Conservation (phyloP, 2,113 vertebrate genomes). For the Candoia aspera region DNA sequence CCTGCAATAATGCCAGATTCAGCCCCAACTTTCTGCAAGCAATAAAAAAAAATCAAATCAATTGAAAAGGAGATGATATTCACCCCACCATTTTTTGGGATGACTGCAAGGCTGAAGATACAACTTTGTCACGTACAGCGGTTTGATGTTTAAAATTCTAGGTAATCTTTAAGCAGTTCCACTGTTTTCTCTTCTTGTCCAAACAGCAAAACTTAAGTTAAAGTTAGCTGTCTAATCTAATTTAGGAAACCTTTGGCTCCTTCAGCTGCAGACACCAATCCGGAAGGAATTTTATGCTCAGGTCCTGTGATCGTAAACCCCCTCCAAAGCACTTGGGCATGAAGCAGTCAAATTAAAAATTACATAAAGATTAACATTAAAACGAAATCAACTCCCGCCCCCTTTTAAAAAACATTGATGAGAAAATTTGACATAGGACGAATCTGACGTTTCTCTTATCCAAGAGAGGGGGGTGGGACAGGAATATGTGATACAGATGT, state of each 20-base stretch:
- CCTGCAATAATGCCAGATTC: background rate
- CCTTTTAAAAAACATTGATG: background rate
- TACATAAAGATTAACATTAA: background rate
- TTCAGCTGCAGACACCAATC: background rate
- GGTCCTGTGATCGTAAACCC: background rate
- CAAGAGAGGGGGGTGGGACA: background rate
- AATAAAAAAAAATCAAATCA: rapidly evolving
- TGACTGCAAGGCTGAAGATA: slow-evolving; percentile 32
- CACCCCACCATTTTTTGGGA: background rate
- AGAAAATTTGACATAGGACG: background rate
- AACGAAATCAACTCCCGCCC: background rate
- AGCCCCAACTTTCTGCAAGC: background rate
- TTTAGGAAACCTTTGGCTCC: background rate
- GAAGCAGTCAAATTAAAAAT: background rate
- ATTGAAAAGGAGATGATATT: background rate
- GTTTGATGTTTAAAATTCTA: slow-evolving; percentile 27
- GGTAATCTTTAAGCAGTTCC: slow-evolving; percentile 28
- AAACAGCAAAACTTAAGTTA: background rate
- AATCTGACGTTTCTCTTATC: background rate
- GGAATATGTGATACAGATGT: background rate
- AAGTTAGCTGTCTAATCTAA: background rate
- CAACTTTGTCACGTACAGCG: rapidly evolving
- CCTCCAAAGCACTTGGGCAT: background rate
- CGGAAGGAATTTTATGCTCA: background rate
- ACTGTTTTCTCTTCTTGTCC: background rate